phyloP scores from a whole-genome alignment of 2,113 vertebrate genomes.

The Corythornis cristatus region DNA sequence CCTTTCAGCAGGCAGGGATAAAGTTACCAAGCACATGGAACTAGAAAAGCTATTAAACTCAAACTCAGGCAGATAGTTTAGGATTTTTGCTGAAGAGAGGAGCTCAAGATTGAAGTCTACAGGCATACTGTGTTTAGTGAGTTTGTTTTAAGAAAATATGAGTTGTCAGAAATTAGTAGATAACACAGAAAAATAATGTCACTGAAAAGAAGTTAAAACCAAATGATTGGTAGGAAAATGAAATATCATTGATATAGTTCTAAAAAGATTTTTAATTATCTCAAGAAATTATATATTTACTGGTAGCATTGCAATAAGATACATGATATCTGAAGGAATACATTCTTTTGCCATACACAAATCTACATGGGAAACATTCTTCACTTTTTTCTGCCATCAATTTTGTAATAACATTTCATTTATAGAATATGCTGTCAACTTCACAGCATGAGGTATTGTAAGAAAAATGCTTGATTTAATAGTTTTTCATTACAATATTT shows the following conservation, averaged over 20 bases:
- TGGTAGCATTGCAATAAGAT: conserved; percentile 24
- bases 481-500: conserved; percentile 64
- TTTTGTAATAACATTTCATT: conserved; percentile 74
- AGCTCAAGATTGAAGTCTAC: not conserved
- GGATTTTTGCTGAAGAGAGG: not conserved
- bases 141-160: not conserved
- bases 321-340: conserved; percentile 26
- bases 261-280: not conserved
- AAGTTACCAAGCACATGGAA: not conserved
- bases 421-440: conserved; percentile 66
- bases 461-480: conserved; percentile 64
- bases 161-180: not conserved
- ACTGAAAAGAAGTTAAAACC: not conserved
- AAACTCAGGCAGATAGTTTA: not conserved
- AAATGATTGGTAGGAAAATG: not conserved
- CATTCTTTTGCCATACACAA: conserved; percentile 25
- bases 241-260: not conserved
- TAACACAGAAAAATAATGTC: not conserved
- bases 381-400: conserved; percentile 52
- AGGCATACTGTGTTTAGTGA: not conserved
- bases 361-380: conserved; percentile 53
- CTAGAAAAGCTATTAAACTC: not conserved
- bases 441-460: conserved; percentile 61
- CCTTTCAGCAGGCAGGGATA: not conserved
- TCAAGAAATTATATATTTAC: not conserved